Percentiles rank a stretch among this genome's conserved stretches.
phyloP scores from a whole-genome alignment of 2,888 invertebrate genomes.

The Ophioninae sp. region DNA sequence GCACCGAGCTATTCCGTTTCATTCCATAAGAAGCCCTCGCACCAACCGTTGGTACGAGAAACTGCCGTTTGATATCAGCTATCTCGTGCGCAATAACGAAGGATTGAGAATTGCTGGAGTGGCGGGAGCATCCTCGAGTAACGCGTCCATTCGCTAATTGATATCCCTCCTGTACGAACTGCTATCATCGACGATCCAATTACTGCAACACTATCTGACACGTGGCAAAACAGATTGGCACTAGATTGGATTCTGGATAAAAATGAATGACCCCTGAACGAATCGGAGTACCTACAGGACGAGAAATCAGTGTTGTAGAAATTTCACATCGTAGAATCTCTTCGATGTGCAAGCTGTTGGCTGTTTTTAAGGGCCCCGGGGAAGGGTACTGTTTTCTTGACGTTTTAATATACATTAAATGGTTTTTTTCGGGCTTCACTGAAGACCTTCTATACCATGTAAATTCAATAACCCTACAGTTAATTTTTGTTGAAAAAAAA shows the following conservation, averaged over 20 bases:
- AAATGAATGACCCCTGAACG: neutral
- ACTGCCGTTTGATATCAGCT: constrained; percentile 31
- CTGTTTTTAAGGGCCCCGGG: too few relatives aligned
- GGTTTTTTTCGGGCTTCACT: too few relatives aligned
- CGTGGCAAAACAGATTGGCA: constrained; percentile 18
- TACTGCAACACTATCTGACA: constrained; percentile 26
- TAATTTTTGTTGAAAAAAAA: too few relatives aligned
- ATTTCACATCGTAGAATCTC: neutral
- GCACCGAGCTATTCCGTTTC: constrained; percentile 2
- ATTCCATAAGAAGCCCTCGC: constrained; percentile 25
- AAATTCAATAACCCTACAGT: too few relatives aligned
- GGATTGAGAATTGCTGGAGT: neutral
- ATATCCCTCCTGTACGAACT: constrained; percentile 10
- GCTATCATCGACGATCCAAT: constrained; percentile 39
- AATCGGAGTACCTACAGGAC: neutral
- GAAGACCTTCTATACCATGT: too few relatives aligned
- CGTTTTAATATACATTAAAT: too few relatives aligned
- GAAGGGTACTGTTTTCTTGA: too few relatives aligned
- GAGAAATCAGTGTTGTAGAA: neutral
- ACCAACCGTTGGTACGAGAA: constrained; percentile 24
- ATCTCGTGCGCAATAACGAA: constrained; percentile 28
- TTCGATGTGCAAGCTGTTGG: neutral
- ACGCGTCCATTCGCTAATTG: constrained; percentile 44
- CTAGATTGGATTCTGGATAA: neutral
- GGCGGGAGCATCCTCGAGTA: constrained; percentile 13